Evolutionary conservation across 2,113 vertebrate genomes (phyloP).

Genomic region (Dolichallabes microphthalmus): DNA sequence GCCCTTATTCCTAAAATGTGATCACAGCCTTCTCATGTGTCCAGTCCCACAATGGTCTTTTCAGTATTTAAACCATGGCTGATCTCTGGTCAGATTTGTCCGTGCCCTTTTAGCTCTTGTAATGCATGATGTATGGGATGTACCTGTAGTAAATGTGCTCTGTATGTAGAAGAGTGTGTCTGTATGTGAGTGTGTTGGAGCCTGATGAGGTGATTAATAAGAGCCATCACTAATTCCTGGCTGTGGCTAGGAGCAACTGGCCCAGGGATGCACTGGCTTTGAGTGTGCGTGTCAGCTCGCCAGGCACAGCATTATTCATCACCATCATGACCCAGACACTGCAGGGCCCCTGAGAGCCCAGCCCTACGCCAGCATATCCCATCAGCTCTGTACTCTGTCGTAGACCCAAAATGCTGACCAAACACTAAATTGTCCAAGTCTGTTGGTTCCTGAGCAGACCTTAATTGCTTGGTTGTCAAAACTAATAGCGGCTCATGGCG

Average conservation of each 20-base stretch:
- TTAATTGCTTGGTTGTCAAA: slow-evolving; percentile 1
- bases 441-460: background rate
- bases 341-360: slow-evolving; percentile 2
- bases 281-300: slow-evolving; percentile 31
- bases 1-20: background rate
- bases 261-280: slow-evolving; percentile 11
- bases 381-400: slow-evolving; percentile 7
- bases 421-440: background rate
- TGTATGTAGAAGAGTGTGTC: slow-evolving; percentile 30
- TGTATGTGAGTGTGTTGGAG: slow-evolving; percentile 43
- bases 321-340: slow-evolving; percentile 28
- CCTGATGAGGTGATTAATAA: slow-evolving; percentile 64
- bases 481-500: background rate
- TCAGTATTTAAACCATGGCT: slow-evolving; percentile 14
- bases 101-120: slow-evolving; percentile 4
- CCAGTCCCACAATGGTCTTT: slow-evolving; percentile 24
- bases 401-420: background rate
- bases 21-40: slow-evolving; percentile 7
- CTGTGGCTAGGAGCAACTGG: slow-evolving; percentile 34
- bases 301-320: slow-evolving; percentile 50
- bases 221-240: slow-evolving; percentile 56
- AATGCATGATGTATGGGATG: slow-evolving; percentile 49
- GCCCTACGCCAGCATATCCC: slow-evolving; percentile 30
- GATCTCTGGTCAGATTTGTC: slow-evolving; percentile 5
- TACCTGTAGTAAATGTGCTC: slow-evolving; percentile 38